These are phyloP conservation scores for western clawed frog (Xenopus tropicalis) DNA, from an alignment of 2,113 vertebrate genomes.

Conservation along the genomic window DNA sequence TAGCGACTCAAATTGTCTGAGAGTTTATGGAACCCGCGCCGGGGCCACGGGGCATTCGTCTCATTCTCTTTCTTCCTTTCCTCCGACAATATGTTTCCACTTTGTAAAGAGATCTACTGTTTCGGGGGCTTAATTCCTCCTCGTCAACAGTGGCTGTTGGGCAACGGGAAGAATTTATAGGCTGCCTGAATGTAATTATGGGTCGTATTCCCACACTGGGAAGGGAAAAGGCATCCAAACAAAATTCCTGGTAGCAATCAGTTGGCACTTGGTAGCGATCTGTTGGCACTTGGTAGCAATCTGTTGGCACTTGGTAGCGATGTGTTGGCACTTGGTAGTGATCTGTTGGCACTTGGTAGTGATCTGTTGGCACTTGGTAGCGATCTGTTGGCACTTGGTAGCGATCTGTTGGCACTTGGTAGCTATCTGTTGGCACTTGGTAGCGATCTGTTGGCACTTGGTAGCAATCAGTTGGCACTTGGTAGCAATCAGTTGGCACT, in stretches of 20 bases:
- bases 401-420: slow-evolving; percentile 74
- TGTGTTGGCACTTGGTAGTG: no score
- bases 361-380: slow-evolving; percentile 74
- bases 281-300: slow-evolving; percentile 74
- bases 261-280: slow-evolving; percentile 73
- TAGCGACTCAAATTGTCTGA: no score
- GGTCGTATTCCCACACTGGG: slow-evolving; percentile 58
- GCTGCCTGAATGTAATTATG: slow-evolving; percentile 73
- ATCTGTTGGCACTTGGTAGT: slow-evolving; percentile 74
- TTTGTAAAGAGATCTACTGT: no score
- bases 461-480: slow-evolving; percentile 74
- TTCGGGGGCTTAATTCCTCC: no score
- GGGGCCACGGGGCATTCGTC: no score
- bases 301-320: slow-evolving; percentile 73
- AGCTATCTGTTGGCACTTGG: slow-evolving; percentile 74
- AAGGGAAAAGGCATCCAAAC: slow-evolving; percentile 51
- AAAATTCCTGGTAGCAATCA: slow-evolving; percentile 67
- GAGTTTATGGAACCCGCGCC: no score
- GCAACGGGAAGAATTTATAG: slow-evolving; percentile 60
- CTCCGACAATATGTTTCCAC: no score
- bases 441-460: slow-evolving; percentile 74
- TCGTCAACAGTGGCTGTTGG: no score
- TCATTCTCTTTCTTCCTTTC: no score
- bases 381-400: slow-evolving; percentile 74
- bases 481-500: slow-evolving; percentile 74